phyloP scores from a whole-genome alignment of 2,113 vertebrate genomes.

The Gulo gulo region DNA sequence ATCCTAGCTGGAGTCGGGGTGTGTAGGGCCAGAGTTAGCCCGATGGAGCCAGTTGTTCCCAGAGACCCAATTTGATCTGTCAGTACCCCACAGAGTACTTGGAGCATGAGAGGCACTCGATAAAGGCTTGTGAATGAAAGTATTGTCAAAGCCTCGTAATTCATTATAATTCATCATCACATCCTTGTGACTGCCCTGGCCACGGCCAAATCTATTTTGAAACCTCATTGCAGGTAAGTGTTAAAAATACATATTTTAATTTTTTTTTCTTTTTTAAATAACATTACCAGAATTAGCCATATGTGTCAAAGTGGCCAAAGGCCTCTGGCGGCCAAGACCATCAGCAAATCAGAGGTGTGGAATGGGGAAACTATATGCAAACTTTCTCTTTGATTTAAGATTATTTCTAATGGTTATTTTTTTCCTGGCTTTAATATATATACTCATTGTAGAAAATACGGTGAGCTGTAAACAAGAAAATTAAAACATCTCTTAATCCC shows the following conservation, averaged over 20 bases:
- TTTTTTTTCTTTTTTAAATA: background rate
- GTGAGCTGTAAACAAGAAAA: background rate
- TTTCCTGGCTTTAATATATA: background rate
- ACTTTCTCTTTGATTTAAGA: background rate
- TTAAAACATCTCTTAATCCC: background rate
- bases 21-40: background rate
- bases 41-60: background rate
- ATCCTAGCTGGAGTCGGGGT: background rate
- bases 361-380: background rate
- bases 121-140: slow-evolving; percentile 19
- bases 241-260: background rate
- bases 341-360: background rate
- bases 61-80: background rate
- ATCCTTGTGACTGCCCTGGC: background rate
- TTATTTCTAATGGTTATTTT: background rate
- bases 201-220: background rate
- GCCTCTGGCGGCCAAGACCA: background rate
- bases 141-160: background rate
- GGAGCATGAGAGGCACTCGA: background rate
- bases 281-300: background rate
- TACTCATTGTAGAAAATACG: slow-evolving; percentile 6
- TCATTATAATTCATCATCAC: background rate
- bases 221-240: slow-evolving; percentile 16
- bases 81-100: background rate
- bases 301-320: background rate